Base-by-base conservation (phyloP, 1,140 invertebrate genomes). In the Pantala flavescens region DNA sequence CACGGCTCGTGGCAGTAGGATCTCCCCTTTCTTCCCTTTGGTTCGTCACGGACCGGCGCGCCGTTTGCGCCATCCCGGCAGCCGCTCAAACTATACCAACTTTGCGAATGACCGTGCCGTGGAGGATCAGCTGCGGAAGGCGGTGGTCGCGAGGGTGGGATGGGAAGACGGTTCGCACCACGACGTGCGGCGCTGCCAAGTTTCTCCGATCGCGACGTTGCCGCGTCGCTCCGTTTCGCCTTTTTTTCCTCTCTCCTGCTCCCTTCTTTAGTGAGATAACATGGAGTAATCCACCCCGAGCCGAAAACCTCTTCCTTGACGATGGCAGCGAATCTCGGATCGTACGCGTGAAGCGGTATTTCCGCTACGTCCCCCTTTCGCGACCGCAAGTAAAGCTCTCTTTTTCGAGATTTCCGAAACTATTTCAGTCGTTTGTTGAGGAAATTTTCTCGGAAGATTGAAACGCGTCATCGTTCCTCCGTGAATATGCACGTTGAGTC, bases 201-300 rank as follows among this genome's bases (percentile, higher is more conserved):
- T 82, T 84, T 83, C 82, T 80, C 80, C 81, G 82, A 81, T 84
- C 84, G 85, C 85, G 84, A 84, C 84, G 85, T 86, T 85, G 84
- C 84, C 85, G 86, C 84, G 84, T 85, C 24, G 9, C 43, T 70
- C 73, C 70, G 71, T 72, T 70, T 70, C 70, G 16, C 71, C 24
- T 43, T 28, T 70, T 72, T 23, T 49, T 55, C 23, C 75, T 74
- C 73, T 74, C 21, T 71, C 23, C 23, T 24, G 72, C 75, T 63
- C 72, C 43, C 71, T 21, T 23, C 24, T 63, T 74, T 63, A 3
- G 49, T 63, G 49, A 63, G 49, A 63, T 63, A 63, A 63, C 49
- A 36, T 36, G 28, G 28, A 36, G 28, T 36, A 36, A 36, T 36
- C 28, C 28, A 63, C 49, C 49, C 49, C 49, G 49, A 21, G 49